Conservation (phyloP, 2,113 vertebrate species). For the Vombatus ursinus region DNA sequence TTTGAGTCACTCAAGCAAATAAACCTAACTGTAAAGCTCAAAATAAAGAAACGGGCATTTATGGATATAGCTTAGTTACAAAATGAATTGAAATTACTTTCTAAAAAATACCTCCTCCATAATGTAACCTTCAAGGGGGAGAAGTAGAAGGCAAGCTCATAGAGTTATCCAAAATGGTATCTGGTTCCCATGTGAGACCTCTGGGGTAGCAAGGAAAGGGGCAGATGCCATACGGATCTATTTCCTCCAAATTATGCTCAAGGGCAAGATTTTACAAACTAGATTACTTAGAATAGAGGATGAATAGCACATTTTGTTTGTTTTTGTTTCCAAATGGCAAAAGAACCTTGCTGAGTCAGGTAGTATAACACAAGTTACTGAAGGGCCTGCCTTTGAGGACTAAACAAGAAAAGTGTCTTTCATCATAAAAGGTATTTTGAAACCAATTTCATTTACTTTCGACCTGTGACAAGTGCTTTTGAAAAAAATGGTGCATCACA, state of each 20-base stretch:
- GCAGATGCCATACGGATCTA: not conserved
- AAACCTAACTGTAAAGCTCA: not conserved
- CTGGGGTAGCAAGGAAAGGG: not conserved
- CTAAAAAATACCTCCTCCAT: not conserved
- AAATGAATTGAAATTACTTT: not conserved
- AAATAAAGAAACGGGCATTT: not conserved
- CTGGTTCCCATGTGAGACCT: not conserved
- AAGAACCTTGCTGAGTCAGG: not conserved
- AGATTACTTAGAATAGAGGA: not conserved
- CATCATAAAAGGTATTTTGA: conserved; percentile 9
- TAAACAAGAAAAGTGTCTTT: conserved; percentile 36
- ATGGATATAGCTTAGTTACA: not conserved
- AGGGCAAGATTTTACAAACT: conserved; percentile 13
- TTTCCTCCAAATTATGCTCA: conserved; percentile 38
- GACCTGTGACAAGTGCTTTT: conserved; percentile 37
- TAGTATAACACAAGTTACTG: not conserved
- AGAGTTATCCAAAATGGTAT: not conserved
- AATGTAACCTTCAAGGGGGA: not conserved
- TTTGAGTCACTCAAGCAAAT: not conserved
- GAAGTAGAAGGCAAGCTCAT: not conserved
- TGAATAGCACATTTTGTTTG: not conserved
- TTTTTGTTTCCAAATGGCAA: not conserved
- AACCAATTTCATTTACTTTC: conserved; percentile 49
- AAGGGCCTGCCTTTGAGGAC: conserved; percentile 11
- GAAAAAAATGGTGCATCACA: conserved; percentile 29